Evolutionary conservation across 92 coral and sea anemone species (phyloP).

Genomic region (Palythoa grandis): DNA sequence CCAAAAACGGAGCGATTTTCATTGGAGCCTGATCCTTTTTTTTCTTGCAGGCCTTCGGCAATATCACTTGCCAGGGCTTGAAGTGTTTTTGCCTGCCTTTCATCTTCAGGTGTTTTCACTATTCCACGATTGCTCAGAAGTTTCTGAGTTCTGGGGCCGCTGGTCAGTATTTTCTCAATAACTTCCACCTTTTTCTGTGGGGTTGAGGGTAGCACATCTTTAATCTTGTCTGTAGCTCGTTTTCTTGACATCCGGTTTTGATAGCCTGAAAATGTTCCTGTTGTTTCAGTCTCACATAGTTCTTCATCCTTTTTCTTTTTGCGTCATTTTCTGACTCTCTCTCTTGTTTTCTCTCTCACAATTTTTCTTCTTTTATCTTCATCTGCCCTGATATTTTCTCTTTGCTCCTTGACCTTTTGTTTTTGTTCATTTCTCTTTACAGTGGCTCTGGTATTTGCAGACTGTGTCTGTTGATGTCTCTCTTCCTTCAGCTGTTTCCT

Average conservation of each 20-base stretch:
- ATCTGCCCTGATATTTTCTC: background rate
- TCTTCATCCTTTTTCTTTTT: background rate
- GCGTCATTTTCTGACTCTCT: background rate
- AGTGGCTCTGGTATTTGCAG: background rate
- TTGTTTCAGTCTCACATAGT: background rate
- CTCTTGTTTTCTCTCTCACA: background rate
- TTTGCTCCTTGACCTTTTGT: background rate
- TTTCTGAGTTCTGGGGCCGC: background rate
- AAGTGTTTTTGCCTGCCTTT: slow-evolving; percentile 4
- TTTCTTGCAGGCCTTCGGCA: slow-evolving; percentile 2
- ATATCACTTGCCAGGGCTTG: slow-evolving; percentile 8
- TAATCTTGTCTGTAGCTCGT: background rate
- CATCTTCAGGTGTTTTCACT: slow-evolving; percentile 2
- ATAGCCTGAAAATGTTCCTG: background rate
- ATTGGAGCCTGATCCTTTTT: slow-evolving; percentile 42
- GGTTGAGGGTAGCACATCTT: background rate
- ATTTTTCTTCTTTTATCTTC: slow-evolving; percentile 1
- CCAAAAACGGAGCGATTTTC: slow-evolving; percentile 37
- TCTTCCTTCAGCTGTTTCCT: slow-evolving; percentile 15
- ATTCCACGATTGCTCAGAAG: background rate
- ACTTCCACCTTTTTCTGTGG: background rate
- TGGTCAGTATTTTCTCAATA: background rate
- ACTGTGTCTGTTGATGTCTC: background rate
- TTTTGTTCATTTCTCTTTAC: no score
- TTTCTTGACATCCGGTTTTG: background rate